These are phyloP conservation scores for Anthonomus grandis DNA, from an alignment of 1,140 invertebrate genomes.

Conservation along the genomic window DNA sequence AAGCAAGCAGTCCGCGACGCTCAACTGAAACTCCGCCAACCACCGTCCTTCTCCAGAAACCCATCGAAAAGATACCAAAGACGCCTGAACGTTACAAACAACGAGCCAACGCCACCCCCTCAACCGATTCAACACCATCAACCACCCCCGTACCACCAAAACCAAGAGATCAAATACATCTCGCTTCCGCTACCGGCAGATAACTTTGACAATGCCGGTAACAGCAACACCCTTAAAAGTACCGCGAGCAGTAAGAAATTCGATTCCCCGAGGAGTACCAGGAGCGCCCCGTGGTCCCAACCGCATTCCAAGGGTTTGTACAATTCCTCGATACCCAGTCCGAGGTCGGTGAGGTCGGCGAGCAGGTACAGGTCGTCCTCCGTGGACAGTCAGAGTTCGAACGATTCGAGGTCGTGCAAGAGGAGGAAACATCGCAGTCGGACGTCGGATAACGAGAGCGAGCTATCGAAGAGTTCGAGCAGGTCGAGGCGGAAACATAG, in stretches of 20 bases:
- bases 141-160: conserved; percentile 36
- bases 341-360: conserved; percentile 66
- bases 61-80: conserved; percentile 79
- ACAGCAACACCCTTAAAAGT: conserved; percentile 22
- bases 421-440: conserved; percentile 62
- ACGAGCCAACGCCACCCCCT: conserved; percentile 1
- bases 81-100: conserved; percentile 6
- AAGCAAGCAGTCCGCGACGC: conserved; percentile 61
- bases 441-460: conserved; percentile 84
- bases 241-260: conserved; percentile 44
- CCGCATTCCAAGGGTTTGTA: conserved; percentile 70
- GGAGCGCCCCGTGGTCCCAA: conserved; percentile 79
- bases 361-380: conserved; percentile 58
- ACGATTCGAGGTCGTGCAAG: conserved; percentile 67
- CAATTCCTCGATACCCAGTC: conserved; percentile 59
- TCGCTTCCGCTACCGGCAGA: conserved; percentile 59
- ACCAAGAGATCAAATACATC: conserved; percentile 57
- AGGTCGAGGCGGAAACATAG: conserved; percentile 66
- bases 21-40: conserved; percentile 60
- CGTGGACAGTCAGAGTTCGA: conserved; percentile 83
- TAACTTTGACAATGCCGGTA: conserved; percentile 34
- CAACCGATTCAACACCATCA: conserved; percentile 10
- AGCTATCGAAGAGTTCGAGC: conserved; percentile 76
- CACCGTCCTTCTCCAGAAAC: conserved; percentile 82
- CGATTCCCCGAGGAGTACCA: conserved; percentile 74